phyloP scores from a whole-genome alignment of 2,797 vertebrate species.

The Diglossa cyanea region DNA sequence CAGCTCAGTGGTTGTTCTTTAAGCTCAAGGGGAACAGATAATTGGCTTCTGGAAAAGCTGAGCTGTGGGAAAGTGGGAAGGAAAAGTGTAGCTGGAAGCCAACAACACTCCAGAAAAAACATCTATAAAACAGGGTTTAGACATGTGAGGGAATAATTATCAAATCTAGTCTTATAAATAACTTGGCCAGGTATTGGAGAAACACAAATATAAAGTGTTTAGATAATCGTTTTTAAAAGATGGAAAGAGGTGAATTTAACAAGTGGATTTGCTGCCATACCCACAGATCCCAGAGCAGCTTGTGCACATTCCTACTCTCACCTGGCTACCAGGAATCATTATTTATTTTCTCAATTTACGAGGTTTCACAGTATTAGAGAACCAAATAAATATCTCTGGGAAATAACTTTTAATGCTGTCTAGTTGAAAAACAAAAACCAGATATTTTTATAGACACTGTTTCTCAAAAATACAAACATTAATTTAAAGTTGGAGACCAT shows the following conservation, averaged over 20 bases:
- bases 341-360: background rate
- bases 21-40: background rate
- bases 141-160: background rate
- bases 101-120: background rate
- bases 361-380: background rate
- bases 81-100: conserved; percentile 5
- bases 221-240: background rate
- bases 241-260: background rate
- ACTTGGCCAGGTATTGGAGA: background rate
- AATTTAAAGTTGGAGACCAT: background rate
- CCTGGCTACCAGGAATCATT: background rate
- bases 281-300: background rate
- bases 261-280: background rate
- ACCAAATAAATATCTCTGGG: background rate
- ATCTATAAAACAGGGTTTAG: background rate
- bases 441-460: background rate
- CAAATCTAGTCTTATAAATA: background rate
- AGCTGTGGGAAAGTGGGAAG: background rate
- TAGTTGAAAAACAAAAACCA: background rate
- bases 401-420: background rate
- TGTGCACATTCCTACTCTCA: background rate
- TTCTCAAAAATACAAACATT: background rate
- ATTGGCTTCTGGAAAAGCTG: conserved; percentile 42
- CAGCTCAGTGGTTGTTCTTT: background rate
- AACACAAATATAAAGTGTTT: background rate